Base-by-base conservation (phyloP, 2,888 invertebrate species). In the Troides oblongomaculatus region DNA sequence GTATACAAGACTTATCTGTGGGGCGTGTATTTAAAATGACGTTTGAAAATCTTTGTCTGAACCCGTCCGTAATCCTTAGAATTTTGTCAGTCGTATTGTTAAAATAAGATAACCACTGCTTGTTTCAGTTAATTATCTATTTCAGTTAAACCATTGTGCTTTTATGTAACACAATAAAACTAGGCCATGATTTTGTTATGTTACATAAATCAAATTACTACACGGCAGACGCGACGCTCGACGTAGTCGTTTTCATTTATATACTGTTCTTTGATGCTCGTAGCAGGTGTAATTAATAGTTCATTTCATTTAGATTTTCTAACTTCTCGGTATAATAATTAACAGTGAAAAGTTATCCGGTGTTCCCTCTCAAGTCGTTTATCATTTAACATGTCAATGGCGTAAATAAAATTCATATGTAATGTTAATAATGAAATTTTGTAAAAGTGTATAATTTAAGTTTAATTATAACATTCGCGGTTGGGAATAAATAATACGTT, bases 161-260 rank as follows among this genome's bases (percentile, higher is more conserved):
- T 61, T 66, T 70, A 57, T 58, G 65, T 65, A 65, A 70, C 62
- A 68, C 62, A 68, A 68, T 56, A 56, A 56, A 56, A 56, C n/a
- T n/a, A 46, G 46, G 46, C 46, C 21, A 56, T 56, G 21, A 56
- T 56, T 68, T 62, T 68, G 65, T 69, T 65, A 64, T 66, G 69
- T 70, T 70, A 70, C 66, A 70, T 70, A 70, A 70, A 69, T 69
- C 69, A 69, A 69, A 70, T 62, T 58, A 62, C 58, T 62, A 62
- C 66, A 62, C 69, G 62, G 58, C 66, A 58, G 62, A 62, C 69
- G 30, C 30, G 62, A 62, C 62, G 65, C 46, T 43, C 69, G 46
- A 25, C 58, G 58, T 62, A 62, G 65, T 65, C 57, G 57, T 46
- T 69, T 61, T 62, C 61, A 65, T 69, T 64, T 69, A 59, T 68